Base-by-base conservation (phyloP, 2,113 vertebrate species). In the Misgurnus mizolepis region DNA sequence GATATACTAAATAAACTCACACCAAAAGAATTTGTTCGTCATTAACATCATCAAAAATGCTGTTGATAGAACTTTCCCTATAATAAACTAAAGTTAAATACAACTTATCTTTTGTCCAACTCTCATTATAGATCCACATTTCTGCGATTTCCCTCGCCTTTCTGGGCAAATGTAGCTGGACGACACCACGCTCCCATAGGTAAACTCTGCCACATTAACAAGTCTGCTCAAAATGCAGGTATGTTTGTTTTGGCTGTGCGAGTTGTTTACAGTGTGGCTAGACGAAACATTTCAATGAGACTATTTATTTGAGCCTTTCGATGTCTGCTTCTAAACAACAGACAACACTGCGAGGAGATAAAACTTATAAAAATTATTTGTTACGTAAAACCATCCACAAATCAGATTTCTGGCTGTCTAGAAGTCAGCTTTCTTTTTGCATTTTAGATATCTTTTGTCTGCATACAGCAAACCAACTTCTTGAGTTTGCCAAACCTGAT, bases 201-300 rank as follows among this genome's bases (percentile, higher is more conserved):
- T 50, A 67, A 78, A 69, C 80, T 43, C 22, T 12, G 65, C 41
- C 43, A 56, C 53, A 43, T 68, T 77, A 71, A 43, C 41, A n/a
- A 40, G 43, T 70, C 82, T 47, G 41, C 79, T 81, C 55, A 17
- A 53, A 41, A 40, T 4, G 34, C 65, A 83, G 69, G 74, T 56
- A 17, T 79, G 75, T 79, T 83, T 83, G 71, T 62, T 79, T 86
- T 82, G 76, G 82, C 71, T 62, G 56, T 39, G 6, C 4, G 47
- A 68, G 50, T 18, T 66, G 76, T 84, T 84, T 85, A 71, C 71
- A 56, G 75, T 8, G 55, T 11, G 75, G 60, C 75, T 47, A 78
- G 82, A 79, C 79, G 15, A 67, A 81, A 70, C 56, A 74, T 72
- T 56, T 45, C 22, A 79, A 80, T 62, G 17, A 34, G 40, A 8